Conservation (phyloP, 2,888 invertebrate species). For the Chrysodeixis includens region DNA sequence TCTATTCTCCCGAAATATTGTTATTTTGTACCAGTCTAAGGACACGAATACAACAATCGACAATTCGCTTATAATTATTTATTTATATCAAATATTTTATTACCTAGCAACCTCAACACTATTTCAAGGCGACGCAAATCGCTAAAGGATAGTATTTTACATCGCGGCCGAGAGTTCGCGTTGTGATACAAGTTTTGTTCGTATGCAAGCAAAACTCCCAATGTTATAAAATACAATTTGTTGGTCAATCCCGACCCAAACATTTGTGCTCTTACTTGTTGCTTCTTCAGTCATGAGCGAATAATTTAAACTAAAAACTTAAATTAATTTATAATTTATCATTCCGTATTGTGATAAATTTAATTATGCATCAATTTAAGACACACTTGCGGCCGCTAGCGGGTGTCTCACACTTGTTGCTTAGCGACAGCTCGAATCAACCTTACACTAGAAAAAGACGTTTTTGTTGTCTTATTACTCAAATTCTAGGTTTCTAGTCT, state of each 20-base stretch:
- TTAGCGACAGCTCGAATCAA: background rate
- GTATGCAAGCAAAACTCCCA: conserved; percentile 26
- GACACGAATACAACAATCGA: conserved; percentile 65
- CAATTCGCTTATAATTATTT: conserved; percentile 59
- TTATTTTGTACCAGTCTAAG: conserved; percentile 67
- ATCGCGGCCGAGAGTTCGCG: conserved; percentile 45
- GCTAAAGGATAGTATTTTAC: conserved; percentile 59
- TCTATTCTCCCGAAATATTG: conserved; percentile 58
- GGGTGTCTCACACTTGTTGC: conserved; percentile 27
- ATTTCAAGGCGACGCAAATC: conserved; percentile 45
- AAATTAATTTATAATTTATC: conserved; percentile 37
- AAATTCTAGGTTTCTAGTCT: conserved; percentile 17
- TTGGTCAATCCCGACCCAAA: conserved; percentile 13
- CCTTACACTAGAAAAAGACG: background rate
- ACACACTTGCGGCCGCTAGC: conserved; percentile 10
- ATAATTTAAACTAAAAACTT: conserved; percentile 30
- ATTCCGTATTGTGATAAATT: conserved; percentile 42
- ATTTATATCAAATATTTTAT: conserved; percentile 60
- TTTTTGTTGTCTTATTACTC: conserved; percentile 23
- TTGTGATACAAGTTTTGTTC: conserved; percentile 38
- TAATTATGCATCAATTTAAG: conserved; percentile 34
- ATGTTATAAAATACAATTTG: conserved; percentile 10
- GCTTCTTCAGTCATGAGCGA: conserved; percentile 10
- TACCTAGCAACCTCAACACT: conserved; percentile 64
- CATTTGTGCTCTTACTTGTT: background rate